Conservation (phyloP, 2,888 invertebrate genomes). For the Pyrgus malvae region DNA sequence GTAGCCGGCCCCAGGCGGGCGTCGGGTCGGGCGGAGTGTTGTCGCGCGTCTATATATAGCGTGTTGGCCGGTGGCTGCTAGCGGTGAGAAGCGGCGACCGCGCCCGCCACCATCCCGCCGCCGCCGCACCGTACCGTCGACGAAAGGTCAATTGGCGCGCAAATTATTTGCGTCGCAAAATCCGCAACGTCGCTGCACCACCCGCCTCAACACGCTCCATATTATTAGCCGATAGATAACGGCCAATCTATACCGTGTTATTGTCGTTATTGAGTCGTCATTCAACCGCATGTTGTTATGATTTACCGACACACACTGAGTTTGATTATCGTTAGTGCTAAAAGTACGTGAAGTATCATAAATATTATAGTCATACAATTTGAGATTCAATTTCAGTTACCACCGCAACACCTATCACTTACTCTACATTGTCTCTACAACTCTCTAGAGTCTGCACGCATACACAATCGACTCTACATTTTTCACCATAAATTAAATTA, state of each 20-base stretch:
- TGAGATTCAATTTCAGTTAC: too few relatives aligned
- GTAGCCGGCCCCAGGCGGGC: constrained; percentile 56
- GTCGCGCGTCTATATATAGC: constrained; percentile 78
- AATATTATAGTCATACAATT: too few relatives aligned
- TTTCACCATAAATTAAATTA: too few relatives aligned
- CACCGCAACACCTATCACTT: too few relatives aligned
- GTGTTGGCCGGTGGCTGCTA: constrained; percentile 60
- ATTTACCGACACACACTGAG: too few relatives aligned
- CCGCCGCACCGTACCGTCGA: constrained; percentile 57
- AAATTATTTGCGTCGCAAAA: constrained; percentile 81
- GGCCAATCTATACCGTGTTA: constrained; percentile 33
- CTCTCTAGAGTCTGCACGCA: too few relatives aligned
- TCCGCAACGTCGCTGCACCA: constrained; percentile 64
- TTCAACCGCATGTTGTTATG: too few relatives aligned
- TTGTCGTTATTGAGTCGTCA: constrained; percentile 18
- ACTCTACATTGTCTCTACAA: too few relatives aligned
- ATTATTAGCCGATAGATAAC: constrained; percentile 39
- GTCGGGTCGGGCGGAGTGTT: constrained; percentile 58
- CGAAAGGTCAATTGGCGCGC: constrained; percentile 82
- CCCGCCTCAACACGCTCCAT: constrained; percentile 37
- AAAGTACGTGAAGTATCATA: too few relatives aligned
- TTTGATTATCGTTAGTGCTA: too few relatives aligned
- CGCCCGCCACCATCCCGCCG: constrained; percentile 54
- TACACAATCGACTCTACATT: too few relatives aligned
- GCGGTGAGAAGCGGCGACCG: constrained; percentile 59